Evolutionary conservation across 2,113 vertebrate species (phyloP).

Genomic region (Amblyopsis rosae): DNA sequence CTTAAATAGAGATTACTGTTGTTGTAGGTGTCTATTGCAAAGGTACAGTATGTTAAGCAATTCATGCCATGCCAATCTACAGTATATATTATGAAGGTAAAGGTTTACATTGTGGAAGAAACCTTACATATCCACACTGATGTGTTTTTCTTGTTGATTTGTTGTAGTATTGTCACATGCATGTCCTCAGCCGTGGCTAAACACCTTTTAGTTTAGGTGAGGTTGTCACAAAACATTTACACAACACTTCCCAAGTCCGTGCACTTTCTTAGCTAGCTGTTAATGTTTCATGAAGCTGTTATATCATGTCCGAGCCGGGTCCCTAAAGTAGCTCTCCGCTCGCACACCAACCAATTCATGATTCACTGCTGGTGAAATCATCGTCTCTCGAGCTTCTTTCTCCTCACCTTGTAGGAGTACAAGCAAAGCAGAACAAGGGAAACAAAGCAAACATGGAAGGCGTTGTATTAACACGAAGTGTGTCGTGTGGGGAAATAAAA

Average conservation of each 20-base stretch:
- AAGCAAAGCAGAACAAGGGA: too few relatives aligned
- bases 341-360: neutral
- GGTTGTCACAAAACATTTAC: too few relatives aligned
- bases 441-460: too few relatives aligned
- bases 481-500: neutral
- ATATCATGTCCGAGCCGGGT: constrained; percentile 53
- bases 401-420: too few relatives aligned
- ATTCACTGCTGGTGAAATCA: constrained; percentile 43
- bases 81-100: neutral
- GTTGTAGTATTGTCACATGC: constrained; percentile 5
- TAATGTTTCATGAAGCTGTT: constrained; percentile 65
- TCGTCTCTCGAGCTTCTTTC: constrained; percentile 14
- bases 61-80: too few relatives aligned
- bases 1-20: too few relatives aligned
- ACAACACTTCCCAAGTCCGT: too few relatives aligned
- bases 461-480: neutral
- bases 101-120: too few relatives aligned
- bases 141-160: neutral
- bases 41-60: neutral
- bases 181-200: neutral
- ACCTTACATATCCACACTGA: neutral
- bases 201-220: neutral
- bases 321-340: constrained; percentile 35
- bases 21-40: too few relatives aligned
- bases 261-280: constrained; percentile 14